Evolutionary conservation across 2,888 invertebrate genomes (phyloP), one percentile per base, ranked within the genome.

Genomic region (Laothoe populi): DNA sequence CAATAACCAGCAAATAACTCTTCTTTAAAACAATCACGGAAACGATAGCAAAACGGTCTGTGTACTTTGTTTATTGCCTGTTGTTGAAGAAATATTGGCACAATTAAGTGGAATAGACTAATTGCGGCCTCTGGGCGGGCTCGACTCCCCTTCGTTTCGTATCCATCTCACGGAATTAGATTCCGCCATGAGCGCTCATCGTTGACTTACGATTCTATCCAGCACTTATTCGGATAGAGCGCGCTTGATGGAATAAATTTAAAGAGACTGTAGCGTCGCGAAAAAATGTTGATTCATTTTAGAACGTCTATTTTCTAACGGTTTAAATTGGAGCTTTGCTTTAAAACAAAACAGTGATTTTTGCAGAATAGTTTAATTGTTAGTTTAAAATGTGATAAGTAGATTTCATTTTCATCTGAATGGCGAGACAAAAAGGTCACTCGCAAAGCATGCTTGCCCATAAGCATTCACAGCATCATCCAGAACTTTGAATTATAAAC

Each of bases 151-250:
- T 66, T 60, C 49, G 69, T 59, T 66, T 63, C 68, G 63, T 74
- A 78, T 81, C 75, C 72, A 75, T 81, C 74, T 70, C 70, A 64
- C 66, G 64, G 72, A 75, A 81, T 74, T 74, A 73, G 73, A 74
- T 77, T 73, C 69, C 66, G 69, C 71, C 63, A 63, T 63, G 64
- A 68, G 66, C 70, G 70, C 68, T 68, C 69, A 71, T 67, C 66
- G 67, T 64, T 70, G 64, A 73, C 67, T 67, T 66, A 70, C 70
- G 65, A 68, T 61, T 24, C 48, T 45, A 49, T 49, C 31, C 26
- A 4, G n/a, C 40, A 58, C 23, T 46, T 59, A 62, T 62, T 58
- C 48, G 31, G 40, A 48, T 49, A 46, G 60, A 48, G 38, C 26
- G 35, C 23, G 35, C 16, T 38, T 48, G 16, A 60, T 60, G 23